These are phyloP conservation scores for Rhadina sibilatrix DNA, from an alignment of 2,113 vertebrate genomes.

Conservation along the genomic window DNA sequence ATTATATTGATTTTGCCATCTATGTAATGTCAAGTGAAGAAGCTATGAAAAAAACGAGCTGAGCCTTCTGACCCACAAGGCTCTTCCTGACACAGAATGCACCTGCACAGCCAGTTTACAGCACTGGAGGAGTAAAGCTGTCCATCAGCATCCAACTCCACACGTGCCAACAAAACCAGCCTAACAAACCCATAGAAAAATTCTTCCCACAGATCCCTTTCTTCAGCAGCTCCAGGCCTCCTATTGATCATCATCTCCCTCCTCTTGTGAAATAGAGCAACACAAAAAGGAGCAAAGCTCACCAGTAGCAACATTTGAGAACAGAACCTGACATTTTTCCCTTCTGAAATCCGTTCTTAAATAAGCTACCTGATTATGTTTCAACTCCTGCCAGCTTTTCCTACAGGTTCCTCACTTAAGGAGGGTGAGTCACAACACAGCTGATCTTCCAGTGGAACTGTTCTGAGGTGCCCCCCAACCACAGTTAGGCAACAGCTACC, in stretches of 20 bases:
- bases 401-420: neutral
- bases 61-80: too few species aligned
- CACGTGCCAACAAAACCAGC: neutral
- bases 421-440: neutral
- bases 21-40: neutral
- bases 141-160: neutral
- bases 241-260: neutral
- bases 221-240: neutral
- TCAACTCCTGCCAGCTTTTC: neutral
- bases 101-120: neutral
- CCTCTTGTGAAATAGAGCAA: neutral
- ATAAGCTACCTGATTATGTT: neutral
- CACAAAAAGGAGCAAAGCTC: neutral
- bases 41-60: neutral
- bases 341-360: neutral
- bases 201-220: neutral
- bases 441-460: neutral
- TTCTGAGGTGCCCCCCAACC: neutral
- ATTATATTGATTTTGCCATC: neutral
- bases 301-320: neutral
- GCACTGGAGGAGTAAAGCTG: neutral
- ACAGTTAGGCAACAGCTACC: neutral
- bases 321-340: neutral
- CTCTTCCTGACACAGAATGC: neutral
- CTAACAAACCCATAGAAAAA: rapidly evolving